These are phyloP conservation scores for Drosophila hamatofila DNA, from an alignment of 2,888 invertebrate species.

Conservation along the genomic window DNA sequence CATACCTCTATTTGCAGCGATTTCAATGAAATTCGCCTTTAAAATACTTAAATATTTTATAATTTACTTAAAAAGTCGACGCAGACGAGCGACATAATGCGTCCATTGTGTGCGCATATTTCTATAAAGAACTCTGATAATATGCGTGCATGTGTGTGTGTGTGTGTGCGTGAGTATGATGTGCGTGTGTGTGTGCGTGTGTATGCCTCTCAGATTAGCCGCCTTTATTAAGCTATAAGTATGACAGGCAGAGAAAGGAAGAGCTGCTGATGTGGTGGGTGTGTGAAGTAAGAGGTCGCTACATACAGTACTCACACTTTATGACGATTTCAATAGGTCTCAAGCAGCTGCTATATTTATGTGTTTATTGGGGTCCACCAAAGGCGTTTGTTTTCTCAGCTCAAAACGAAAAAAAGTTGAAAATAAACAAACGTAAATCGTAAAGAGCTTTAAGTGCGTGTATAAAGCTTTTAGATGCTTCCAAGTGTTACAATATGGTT, in stretches of 20 bases:
- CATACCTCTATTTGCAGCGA: not conserved
- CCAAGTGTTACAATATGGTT: constrained; percentile 18
- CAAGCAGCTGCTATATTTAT: constrained; percentile 52
- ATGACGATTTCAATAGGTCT: constrained; percentile 45
- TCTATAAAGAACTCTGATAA: constrained; percentile 33
- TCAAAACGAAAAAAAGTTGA: not conserved
- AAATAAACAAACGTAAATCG: constrained; percentile 18
- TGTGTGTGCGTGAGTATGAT: constrained; percentile 22
- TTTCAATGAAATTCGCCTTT: constrained; percentile 21
- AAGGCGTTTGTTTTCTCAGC: constrained; percentile 38
- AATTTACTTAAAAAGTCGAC: constrained; percentile 63
- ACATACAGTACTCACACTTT: constrained; percentile 30
- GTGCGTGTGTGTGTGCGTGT: constrained; percentile 7
- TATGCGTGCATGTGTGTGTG: not conserved
- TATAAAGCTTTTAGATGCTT: constrained; percentile 41
- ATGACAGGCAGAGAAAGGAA: constrained; percentile 1
- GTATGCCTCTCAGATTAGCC: constrained; percentile 54
- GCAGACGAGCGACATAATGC: constrained; percentile 35
- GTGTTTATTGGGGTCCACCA: constrained; percentile 59
- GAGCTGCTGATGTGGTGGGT: not conserved
- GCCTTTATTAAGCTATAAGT: constrained; percentile 53
- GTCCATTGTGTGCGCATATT: constrained; percentile 57
- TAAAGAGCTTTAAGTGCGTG: constrained; percentile 41
- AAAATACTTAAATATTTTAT: constrained; percentile 57
- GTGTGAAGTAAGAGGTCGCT: not conserved